Evolutionary conservation across 2,888 invertebrate species (phyloP), one percentile per base, ranked within the genome.

Genomic region (Caenorhabditis sp.): DNA sequence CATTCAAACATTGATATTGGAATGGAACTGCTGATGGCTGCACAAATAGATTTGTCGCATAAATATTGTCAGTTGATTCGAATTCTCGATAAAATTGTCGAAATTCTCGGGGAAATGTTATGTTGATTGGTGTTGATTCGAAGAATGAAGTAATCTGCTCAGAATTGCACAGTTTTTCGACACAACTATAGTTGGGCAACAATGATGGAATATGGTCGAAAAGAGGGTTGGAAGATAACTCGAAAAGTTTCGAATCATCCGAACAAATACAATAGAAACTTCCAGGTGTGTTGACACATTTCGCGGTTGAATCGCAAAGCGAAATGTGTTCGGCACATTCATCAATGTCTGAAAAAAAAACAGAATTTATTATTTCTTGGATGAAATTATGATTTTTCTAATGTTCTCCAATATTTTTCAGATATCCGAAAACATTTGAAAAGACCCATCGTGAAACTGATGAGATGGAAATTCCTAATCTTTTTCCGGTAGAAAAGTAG

Each of bases 281-380:
- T 3, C 67, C 67, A 1, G 19, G 17, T 1, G 43, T 17, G 19
- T 72, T 72, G 21, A 19, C 3, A 55, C 72, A 72, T 8, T 19
- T 54, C 6, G 64, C 27, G 4, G 12, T 21, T 1, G 10, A 6
- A 27, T 72, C 72, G 62, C 72, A 72, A 4, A 53, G 57, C n/a
- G 23, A 23, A 8, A 24, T 57, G 19, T 27, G 14, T 23, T 68
- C 67, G 0, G 17, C 12, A 23, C 72, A 72, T 24, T 72, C 72
- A 26, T 72, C 58, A 23, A 59, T 61, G 53, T 72, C 72, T 72
- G 51, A 19, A 58, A 60, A 57, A 17, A 5, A 10, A 14, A n/a
- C 12, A 50, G 14, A 17, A 17, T 4, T n/a, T 50, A 50, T 50
- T n/a, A n/a, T n/a, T n/a, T n/a, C n/a, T n/a, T n/a, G n/a, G n/a